Evolutionary conservation across 2,797 vertebrate species (phyloP), one percentile per base, ranked within the genome.

Genomic region (Syngnathus rostellatus): DNA sequence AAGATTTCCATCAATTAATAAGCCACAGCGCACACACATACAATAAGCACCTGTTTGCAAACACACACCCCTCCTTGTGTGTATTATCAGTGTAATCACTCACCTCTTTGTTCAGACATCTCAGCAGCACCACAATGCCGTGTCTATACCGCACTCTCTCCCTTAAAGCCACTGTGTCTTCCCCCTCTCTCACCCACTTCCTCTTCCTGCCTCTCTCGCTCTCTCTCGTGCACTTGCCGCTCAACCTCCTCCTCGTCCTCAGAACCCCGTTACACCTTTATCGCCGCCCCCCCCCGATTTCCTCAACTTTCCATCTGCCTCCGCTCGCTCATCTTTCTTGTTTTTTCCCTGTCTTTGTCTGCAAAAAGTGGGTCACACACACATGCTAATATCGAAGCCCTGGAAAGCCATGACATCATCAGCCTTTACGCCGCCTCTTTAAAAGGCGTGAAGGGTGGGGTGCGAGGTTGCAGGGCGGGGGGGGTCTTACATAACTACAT

Each of bases 91-190:
- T 83, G 87, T 79, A 86, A 89, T 82, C 80, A 87, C 90, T 82
- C 88, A 92, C 91, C 91, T 91, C 88, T 85, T 87, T 89, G 89
- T 89, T 84, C 82, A 83, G 90, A 87, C 90, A 92, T 92, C 77
- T 87, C 82, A 80, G 81, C 84, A 79, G 81, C 70, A 68, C 76
- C 77, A 88, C 85, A 88, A 89, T 84, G 85, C 77, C 84, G 81
- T 83, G 81, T 64, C 76, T 77, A 68, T 62, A 60, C 76, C 23
- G 68, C 54, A 54, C 62, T 50, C 67, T 68, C 60, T 57, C 61
- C 66, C 53, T 46, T 65, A 65, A 66, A 64, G 71, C 62, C 74
- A 48, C 68, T 71, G 64, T 70, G 46, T 60, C 64, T 61, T 61
- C 62, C 41, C 64, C 25, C 62, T 69, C 67, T 67, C 50, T 55